These are phyloP conservation scores for Austrolebias charrua DNA, from an alignment of 2,797 vertebrate species.

Conservation along the genomic window DNA sequence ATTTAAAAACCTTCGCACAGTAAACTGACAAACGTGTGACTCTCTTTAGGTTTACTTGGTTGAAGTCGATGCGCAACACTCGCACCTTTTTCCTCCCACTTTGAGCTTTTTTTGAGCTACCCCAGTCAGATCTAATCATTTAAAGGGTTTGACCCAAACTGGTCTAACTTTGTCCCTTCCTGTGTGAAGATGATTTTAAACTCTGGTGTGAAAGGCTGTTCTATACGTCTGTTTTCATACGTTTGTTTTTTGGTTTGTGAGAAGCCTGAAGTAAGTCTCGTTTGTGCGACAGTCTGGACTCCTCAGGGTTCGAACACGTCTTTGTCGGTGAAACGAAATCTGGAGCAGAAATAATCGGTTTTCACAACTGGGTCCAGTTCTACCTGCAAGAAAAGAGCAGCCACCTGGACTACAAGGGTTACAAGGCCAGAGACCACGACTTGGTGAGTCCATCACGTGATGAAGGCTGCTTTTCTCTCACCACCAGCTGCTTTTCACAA, in stretches of 20 bases:
- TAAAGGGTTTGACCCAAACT: no score
- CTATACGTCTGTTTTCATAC: no score
- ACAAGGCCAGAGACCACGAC: slow-evolving; percentile 67
- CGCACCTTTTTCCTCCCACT: no score
- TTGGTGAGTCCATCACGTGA: slow-evolving; percentile 61
- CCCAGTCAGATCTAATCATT: no score
- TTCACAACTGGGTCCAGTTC: slow-evolving; percentile 90
- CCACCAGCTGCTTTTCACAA: neutral
- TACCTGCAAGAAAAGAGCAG: slow-evolving; percentile 83
- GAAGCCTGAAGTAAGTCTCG: neutral
- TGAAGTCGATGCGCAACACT: no score
- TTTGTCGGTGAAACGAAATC: slow-evolving; percentile 84
- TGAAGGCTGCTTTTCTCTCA: neutral
- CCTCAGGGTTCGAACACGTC: slow-evolving; percentile 86
- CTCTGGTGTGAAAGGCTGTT: no score
- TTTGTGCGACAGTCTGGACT: slow-evolving; percentile 76
- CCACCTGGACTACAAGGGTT: slow-evolving; percentile 84
- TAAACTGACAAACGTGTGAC: no score
- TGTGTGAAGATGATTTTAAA: neutral
- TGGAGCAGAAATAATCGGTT: slow-evolving; percentile 80
- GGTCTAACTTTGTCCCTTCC: no score
- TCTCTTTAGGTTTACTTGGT: no score
- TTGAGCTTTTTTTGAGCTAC: no score
- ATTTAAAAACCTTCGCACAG: no score
- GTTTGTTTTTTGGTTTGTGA: neutral